Percentiles rank a stretch among this genome's conserved stretches.
phyloP scores from a whole-genome alignment of 1,140 invertebrate species.

The Anastrepha obliqua region DNA sequence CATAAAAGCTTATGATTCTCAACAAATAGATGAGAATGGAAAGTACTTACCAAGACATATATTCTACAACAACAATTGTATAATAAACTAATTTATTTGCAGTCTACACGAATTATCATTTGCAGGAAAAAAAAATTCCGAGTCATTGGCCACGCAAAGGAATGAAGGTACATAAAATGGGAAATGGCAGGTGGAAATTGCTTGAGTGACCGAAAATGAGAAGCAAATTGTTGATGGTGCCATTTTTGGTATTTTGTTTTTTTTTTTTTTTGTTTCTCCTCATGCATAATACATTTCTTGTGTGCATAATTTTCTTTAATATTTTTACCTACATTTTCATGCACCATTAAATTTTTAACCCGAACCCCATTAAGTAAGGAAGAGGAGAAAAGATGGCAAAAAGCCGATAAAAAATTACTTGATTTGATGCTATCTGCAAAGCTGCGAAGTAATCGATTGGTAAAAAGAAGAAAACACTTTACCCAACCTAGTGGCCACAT shows the following conservation, averaged over 20 bases:
- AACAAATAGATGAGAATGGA: too few species aligned
- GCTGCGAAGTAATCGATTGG: conserved; percentile 20
- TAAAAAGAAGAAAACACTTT: not conserved
- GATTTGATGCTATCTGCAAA: not conserved
- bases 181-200: conserved; percentile 30
- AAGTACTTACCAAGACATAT: too few species aligned
- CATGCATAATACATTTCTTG: too few species aligned
- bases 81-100: conserved; percentile 9
- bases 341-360: conserved; percentile 30
- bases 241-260: not conserved
- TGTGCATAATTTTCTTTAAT: not conserved
- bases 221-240: not conserved
- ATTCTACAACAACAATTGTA: not conserved
- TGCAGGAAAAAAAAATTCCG: too few species aligned
- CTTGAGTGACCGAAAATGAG: not conserved
- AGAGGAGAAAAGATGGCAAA: not conserved
- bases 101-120: not conserved
- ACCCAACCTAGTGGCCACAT: too few species aligned
- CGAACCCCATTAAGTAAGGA: conserved; percentile 44
- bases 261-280: not conserved
- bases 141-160: not conserved
- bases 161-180: too few species aligned
- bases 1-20: too few species aligned
- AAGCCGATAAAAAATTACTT: not conserved
- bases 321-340: conserved; percentile 2